These are phyloP conservation scores for Hypomecis punctinalis DNA, from an alignment of 2,888 invertebrate genomes.

Conservation along the genomic window DNA sequence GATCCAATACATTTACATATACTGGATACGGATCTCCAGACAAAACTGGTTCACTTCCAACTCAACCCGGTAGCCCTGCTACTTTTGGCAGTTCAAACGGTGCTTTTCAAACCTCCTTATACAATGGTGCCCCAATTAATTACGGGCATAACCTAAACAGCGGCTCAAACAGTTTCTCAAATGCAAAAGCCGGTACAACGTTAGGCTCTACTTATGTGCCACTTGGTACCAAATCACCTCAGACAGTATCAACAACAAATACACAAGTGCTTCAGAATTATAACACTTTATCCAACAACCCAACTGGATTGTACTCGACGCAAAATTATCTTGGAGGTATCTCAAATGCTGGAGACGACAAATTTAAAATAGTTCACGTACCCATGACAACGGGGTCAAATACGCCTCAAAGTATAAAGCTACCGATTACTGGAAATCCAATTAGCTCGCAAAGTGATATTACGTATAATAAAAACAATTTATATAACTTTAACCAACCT, in stretches of 20 bases:
- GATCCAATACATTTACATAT: no score
- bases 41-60: no score
- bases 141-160: neutral
- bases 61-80: no score
- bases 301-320: neutral
- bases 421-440: neutral
- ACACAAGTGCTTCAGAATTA: neutral
- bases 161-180: neutral
- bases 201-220: neutral
- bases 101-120: neutral
- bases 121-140: neutral
- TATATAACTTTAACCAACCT: constrained; percentile 1
- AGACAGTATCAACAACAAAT: neutral
- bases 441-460: neutral
- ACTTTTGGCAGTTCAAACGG: neutral
- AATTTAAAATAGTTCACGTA: constrained; percentile 6
- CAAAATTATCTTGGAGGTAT: neutral
- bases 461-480: neutral
- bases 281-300: neutral
- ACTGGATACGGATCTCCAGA: no score
- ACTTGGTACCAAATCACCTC: neutral
- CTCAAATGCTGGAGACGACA: neutral
- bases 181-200: neutral
- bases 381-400: neutral
- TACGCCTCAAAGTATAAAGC: neutral